phyloP scores from a whole-genome alignment of 2,888 invertebrate species.

The Eugnorisma glareosa region DNA sequence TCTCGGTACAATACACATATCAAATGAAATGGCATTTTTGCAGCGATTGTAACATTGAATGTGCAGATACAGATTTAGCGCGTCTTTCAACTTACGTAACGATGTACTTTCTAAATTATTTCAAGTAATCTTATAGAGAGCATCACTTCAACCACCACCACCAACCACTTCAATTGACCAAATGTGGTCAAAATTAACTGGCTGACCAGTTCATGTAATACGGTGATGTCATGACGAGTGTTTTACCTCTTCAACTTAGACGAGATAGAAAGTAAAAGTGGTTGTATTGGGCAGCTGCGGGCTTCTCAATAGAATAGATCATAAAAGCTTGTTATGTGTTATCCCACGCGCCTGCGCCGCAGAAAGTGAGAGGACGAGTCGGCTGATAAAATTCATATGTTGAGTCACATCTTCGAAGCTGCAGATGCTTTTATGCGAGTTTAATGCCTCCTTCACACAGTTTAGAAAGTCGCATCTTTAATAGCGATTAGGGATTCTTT shows the following conservation, averaged over 20 bases:
- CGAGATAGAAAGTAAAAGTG: slow-evolving; percentile 87
- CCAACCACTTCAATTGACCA: slow-evolving; percentile 27
- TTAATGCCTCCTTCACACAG: slow-evolving; percentile 57
- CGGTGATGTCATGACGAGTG: slow-evolving; percentile 73
- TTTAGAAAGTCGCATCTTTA: slow-evolving; percentile 70
- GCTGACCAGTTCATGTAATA: slow-evolving; percentile 54
- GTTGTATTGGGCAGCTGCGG: slow-evolving; percentile 81
- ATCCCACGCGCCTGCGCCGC: slow-evolving; percentile 70
- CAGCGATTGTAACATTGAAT: slow-evolving; percentile 9
- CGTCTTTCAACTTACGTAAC: slow-evolving; percentile 53
- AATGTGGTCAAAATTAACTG: slow-evolving; percentile 49
- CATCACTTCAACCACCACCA: too few species aligned
- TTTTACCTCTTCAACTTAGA: slow-evolving; percentile 73
- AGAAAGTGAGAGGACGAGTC: slow-evolving; percentile 85
- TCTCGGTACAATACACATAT: slow-evolving; percentile 41
- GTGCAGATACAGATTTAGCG: slow-evolving; percentile 15
- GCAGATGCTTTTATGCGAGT: slow-evolving; percentile 52
- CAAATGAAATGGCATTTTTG: slow-evolving; percentile 35
- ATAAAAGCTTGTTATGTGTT: slow-evolving; percentile 78
- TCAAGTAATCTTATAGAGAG: slow-evolving; percentile 53
- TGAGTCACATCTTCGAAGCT: slow-evolving; percentile 56
- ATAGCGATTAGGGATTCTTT: slow-evolving; percentile 49
- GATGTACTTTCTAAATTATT: slow-evolving; percentile 64
- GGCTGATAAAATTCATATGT: slow-evolving; percentile 59
- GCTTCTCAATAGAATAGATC: slow-evolving; percentile 79